Percentiles rank a stretch among this genome's conserved stretches.
phyloP scores from a whole-genome alignment of 2,888 invertebrate genomes.

The Ptychoptera contaminata region DNA sequence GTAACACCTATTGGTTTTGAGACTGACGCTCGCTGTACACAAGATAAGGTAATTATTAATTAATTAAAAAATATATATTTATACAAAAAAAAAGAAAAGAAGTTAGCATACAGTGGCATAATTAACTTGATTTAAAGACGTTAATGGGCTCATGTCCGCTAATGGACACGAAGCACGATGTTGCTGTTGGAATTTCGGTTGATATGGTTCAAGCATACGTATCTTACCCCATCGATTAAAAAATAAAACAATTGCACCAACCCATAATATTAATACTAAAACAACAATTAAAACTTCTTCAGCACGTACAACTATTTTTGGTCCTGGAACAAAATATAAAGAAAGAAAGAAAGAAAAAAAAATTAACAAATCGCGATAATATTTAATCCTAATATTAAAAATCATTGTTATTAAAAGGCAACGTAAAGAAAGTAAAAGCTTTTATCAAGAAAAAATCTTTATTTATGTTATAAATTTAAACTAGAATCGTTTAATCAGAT shows the following conservation, averaged over 20 bases:
- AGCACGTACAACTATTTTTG: slow-evolving; percentile 61
- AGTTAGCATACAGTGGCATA: background rate
- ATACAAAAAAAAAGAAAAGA: background rate
- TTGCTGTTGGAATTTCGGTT: slow-evolving; percentile 77
- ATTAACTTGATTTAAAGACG: background rate
- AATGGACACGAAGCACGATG: slow-evolving; percentile 64
- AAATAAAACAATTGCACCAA: slow-evolving; percentile 75
- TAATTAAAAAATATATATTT: background rate
- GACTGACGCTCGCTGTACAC: slow-evolving; percentile 30
- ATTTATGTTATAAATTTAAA: too few species aligned
- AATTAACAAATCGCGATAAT: too few species aligned
- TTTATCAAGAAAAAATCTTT: too few species aligned
- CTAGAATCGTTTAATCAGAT: too few species aligned
- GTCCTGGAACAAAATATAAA: slow-evolving; percentile 23
- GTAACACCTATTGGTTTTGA: slow-evolving; percentile 30
- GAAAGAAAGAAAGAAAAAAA: background rate
- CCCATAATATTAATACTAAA: slow-evolving; percentile 73
- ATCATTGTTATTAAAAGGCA: too few species aligned
- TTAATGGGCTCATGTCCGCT: slow-evolving; percentile 31
- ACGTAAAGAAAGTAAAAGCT: too few species aligned
- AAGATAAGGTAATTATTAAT: background rate
- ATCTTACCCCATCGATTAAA: slow-evolving; percentile 94
- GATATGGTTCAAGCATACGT: slow-evolving; percentile 80
- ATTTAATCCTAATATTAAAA: too few species aligned
- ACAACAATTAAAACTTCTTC: slow-evolving; percentile 76